Base-by-base conservation (phyloP, 2,113 vertebrate genomes). In the Phrynosoma blainvillii region DNA sequence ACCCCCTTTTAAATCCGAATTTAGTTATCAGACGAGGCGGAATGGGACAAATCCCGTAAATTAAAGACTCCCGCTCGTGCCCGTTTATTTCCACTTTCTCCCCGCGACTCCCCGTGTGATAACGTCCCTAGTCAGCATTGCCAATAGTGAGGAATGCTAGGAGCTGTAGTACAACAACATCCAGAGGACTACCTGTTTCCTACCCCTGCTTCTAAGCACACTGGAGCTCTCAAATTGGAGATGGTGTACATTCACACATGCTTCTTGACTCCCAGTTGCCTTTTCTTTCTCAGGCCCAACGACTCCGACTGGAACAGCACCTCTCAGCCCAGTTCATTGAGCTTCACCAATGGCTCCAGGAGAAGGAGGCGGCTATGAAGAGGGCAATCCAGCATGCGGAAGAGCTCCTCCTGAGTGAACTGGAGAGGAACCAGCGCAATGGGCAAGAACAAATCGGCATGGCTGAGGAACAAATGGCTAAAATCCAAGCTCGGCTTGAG, bases 291-390 rank as follows among this genome's bases (percentile, higher is more conserved):
- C 2, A 87, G 86, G 71, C 79, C 71, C 86, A 87, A 20, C 71
- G 86, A 1, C 40, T 75, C 12, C 54, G 86, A 6, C 56, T 87
- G 30, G 86, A 87, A 70, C 86, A 76, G n/a, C 79, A 87, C 2
- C 79, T 87, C 79, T 87, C 86, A 0, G 11, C 20, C 79, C 86
- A 87, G 71, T 87, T 87, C 71, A 16, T 2, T 0, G 86, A 87
- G 36, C 79, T 87, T 14, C 79, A 82, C 56, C 86, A 87, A 30
- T 87, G 79, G 86, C 86, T 87, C 30, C 79, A 76, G 79, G 86
- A 87, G 71, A 87, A 87, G 56, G 86, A 87, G 20, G 56, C 79
- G 7, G 86, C 79, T 0, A 47, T 87, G 71, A 82, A 56, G 54
- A 82, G 79, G 59, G 79, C 82, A 18, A 65, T 87, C 20, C 79